Evolutionary conservation across 2,113 vertebrate species (phyloP).

Genomic region (Oriolus oriolus): DNA sequence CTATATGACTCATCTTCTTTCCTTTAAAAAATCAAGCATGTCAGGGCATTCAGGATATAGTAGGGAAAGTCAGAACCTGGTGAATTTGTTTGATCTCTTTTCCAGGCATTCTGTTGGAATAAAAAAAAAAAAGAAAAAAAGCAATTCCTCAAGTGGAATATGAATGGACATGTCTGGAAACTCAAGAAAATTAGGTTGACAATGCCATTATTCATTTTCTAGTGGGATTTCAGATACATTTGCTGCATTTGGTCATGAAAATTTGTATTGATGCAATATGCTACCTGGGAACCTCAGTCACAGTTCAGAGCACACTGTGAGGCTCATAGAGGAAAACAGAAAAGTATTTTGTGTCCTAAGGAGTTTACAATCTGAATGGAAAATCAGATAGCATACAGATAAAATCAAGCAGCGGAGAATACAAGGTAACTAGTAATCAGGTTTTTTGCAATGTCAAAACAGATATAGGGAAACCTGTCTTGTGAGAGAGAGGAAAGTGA

Average conservation of each 20-base stretch:
- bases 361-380: neutral
- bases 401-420: neutral
- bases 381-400: neutral
- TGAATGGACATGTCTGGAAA: neutral
- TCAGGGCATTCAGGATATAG: neutral
- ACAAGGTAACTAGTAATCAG: neutral
- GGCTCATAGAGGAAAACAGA: neutral
- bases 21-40: neutral
- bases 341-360: neutral
- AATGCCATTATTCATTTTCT: neutral
- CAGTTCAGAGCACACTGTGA: neutral
- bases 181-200: neutral
- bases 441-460: neutral
- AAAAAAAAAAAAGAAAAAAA: neutral
- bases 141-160: neutral
- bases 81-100: neutral
- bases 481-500: neutral
- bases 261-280: neutral
- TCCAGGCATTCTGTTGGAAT: neutral
- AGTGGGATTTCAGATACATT: neutral
- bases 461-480: neutral
- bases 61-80: neutral
- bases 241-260: neutral
- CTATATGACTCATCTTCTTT: conserved; percentile 22
- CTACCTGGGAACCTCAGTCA: neutral